Conservation (phyloP, 1,140 invertebrate genomes). For the Pseudomyrmex gracilis region DNA sequence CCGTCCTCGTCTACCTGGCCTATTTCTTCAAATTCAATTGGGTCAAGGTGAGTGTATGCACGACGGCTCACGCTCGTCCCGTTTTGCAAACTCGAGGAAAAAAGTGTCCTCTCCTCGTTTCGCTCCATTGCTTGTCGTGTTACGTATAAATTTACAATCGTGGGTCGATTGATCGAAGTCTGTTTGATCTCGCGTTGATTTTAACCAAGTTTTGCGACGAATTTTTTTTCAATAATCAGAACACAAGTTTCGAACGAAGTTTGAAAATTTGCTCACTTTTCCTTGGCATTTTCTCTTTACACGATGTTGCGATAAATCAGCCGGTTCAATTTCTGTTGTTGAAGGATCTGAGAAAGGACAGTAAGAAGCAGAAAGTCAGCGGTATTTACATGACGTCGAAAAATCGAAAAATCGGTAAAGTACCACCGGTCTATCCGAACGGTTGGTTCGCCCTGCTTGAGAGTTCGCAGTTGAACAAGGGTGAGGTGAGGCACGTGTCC, state of each 20-base stretch:
- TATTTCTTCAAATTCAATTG: conserved; percentile 53
- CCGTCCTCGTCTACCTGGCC: conserved; percentile 32
- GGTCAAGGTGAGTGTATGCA: conserved; percentile 33
- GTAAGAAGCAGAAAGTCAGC: conserved; percentile 9
- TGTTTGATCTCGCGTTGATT: no score
- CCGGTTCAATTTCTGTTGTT: conserved; percentile 45
- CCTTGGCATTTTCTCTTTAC: background rate
- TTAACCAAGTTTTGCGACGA: no score
- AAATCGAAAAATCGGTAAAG: conserved; percentile 86
- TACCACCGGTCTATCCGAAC: conserved; percentile 95
- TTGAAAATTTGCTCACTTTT: background rate
- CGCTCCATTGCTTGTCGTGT: no score
- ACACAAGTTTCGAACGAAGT: background rate
- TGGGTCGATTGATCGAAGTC: no score
- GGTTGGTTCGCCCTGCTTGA: conserved; percentile 95
- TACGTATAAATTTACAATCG: no score
- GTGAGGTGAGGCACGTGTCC: conserved; percentile 88
- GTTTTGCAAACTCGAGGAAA: background rate
- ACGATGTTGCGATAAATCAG: background rate
- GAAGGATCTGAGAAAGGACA: conserved; percentile 71
- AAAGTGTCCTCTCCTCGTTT: background rate
- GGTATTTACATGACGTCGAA: conserved; percentile 65
- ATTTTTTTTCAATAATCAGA: no score
- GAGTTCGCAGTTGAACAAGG: conserved; percentile 87
- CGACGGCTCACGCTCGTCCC: no score